Base-by-base conservation (phyloP, 2,797 vertebrate species). In the Eupleurogrammus muticus region DNA sequence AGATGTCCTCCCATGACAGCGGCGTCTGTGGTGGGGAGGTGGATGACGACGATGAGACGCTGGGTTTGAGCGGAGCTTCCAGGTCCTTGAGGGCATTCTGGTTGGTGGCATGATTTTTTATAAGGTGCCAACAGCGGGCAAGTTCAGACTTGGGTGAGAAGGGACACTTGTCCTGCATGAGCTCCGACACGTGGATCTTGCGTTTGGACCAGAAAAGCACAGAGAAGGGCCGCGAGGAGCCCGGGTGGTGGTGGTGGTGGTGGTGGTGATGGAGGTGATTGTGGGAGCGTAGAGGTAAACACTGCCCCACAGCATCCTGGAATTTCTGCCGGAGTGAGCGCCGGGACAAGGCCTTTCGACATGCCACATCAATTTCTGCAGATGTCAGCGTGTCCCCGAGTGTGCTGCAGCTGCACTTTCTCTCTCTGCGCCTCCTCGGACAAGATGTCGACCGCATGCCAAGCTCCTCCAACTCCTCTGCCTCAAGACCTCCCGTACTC, bases 161-260 rank as follows among this genome's bases (percentile, higher is more conserved):
- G 32, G 97, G 97, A 80, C 97, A 98, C 82, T 96, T 97, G 82
- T 99, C 97, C 70, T 99, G 93, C 96, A 98, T 96, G 65, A 99
- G 93, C 86, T 99, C 97, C 0, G 96, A 97, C 80, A 99, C 96
- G 40, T 96, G 97, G 80, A 99, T 98, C 91, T 97, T 99, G 7
- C 97, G 95, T 77, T 97, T 98, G 40, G 97, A 95, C 35, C 96
- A 95, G 84, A 97, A 94, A 9, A 95, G 94, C 0, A 97, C 95
- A 0, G 95, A 85, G 35, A 94, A 91, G 0, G 93, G 86, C 0
- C 91, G 60, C 0, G 93, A 86, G 49, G 92, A 85, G n/a, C 91
- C 89, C 0, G 87, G 44, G 0, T 83, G 64, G 23, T 90, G 89
- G 56, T 90, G 90, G 38, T 85, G 86, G 35, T 95, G 95, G 1